Base-by-base conservation (phyloP, 2,113 vertebrate species). In the Boulengeromyrus knoepffleri region DNA sequence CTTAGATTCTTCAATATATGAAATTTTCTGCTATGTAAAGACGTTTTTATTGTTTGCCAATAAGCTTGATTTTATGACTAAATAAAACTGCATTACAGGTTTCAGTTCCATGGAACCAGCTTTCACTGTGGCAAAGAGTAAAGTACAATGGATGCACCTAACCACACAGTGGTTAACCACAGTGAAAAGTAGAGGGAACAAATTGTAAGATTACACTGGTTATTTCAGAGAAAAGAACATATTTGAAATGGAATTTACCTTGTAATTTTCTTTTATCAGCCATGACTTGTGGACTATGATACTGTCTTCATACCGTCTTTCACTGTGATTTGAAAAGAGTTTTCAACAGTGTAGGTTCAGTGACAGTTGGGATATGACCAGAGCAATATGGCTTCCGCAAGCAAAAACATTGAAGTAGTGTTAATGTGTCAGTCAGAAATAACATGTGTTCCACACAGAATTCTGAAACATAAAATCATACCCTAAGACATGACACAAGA, bases 211-310 rank as follows among this genome's bases (percentile, higher is more conserved):
- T 84, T 47, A 47, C 80, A 84, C 70, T 31, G 31, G 12, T 17
- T 77, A 77, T 77, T 17, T 39, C 74, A 36, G 12, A 53, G 15
- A 87, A 36, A 87, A 39, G 27, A 31, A 8, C 52, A 62, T 15
- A 42, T 13, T 88, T 46, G 9, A 62, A 88, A 62, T 31, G 39
- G 10, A 21, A 21, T 4, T 91, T 93, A 98, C 97, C 97, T 97
- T 98, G 97, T 94, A 98, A 96, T 96, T 98, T 98, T 95, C 97
- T 97, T 96, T 98, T 98, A 96, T 98, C 97, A 94, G 97, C 97
- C 97, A 98, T 98, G 96, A 95, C 97, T 97, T 94, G 95, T 96
- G 93, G 93, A 96, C 96, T 97, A 97, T 92, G 94, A 95, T 96
- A 89, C 93, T 96, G 95, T 97, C 97, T 96, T 97, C 97, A 98